Evolutionary conservation across 2,797 vertebrate species (phyloP).

Genomic region (Bryconaethiops microstoma): DNA sequence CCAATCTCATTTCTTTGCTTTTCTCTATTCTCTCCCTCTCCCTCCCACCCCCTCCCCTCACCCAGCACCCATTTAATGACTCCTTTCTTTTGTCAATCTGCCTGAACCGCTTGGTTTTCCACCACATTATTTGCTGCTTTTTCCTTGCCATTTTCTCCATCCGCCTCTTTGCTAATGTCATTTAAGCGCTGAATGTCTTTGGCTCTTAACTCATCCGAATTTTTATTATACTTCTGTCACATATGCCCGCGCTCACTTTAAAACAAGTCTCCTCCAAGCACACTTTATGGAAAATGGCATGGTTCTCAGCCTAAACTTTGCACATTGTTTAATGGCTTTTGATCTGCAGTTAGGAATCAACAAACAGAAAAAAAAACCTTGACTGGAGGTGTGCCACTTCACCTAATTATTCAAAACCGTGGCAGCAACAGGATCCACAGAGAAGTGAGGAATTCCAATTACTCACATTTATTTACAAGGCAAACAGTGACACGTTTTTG

Average conservation of each 20-base stretch:
- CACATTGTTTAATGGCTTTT: not conserved
- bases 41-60: not conserved
- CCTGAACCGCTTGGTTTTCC: not conserved
- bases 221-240: not conserved
- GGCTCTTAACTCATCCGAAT: not conserved
- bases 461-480: conserved; percentile 11
- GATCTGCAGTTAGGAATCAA: not conserved
- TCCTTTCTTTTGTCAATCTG: conserved; percentile 9
- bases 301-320: not conserved
- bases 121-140: not conserved
- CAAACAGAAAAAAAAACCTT: not conserved
- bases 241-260: not conserved
- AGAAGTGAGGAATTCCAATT: conserved; percentile 12
- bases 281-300: not conserved
- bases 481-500: conserved; percentile 23
- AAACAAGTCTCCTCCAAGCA: not conserved
- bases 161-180: not conserved
- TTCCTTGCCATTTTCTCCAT: not conserved
- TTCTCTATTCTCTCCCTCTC: not conserved
- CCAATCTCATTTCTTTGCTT: conserved; percentile 44
- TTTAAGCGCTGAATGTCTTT: not conserved
- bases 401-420: not conserved
- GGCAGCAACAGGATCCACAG: conserved; percentile 1
- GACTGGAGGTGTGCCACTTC: not conserved
- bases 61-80: conserved; percentile 20